Base-by-base conservation (phyloP, 1,140 invertebrate species). In the Lordiphosa mommai region DNA sequence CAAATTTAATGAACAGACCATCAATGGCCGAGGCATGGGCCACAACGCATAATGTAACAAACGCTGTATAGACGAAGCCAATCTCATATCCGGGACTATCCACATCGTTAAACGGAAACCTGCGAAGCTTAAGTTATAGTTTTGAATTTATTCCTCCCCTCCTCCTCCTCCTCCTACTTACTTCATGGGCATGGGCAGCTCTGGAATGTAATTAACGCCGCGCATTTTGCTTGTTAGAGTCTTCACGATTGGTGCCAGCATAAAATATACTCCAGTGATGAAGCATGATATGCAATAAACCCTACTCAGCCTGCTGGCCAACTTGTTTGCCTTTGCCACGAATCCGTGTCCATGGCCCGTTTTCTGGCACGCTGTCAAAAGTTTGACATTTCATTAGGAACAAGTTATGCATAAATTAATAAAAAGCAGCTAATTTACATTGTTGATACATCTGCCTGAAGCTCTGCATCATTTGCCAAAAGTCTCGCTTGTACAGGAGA, bases 161-260 rank as follows among this genome's bases (percentile, higher is more conserved):
- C 7, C n/a, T 7, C 16, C 1, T 7, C 7, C 4, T 16, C 2
- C 0, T 9, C n/a, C n/a, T 29, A 23, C 61, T 53, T 20, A 88
- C 86, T 73, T 87, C 86, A 88, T 79, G 2, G 76, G 76, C 86
- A 88, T 88, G 4, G 86, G 86, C 17, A 86, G 33, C 13, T 87
- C 86, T 8, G 61, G 27, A 0, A 49, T 4, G 4, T 70, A 59
- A 5, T 20, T 14, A 2, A 58, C 57, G 4, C 55, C 48, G 0
- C 23, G 34, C 47, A 61, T 61, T 27, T 46, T 49, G 17, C 55
- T 68, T 38, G 48, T 36, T 7, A 69, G 43, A 14, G 74, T 70
- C 43, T 70, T 70, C 1, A 84, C 4, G 16, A 88, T 60, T 7
- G 86, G 86, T 10, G 48, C 58, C 36, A 88, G 29, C 63, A 86